A percentile compares a stretch with the other conserved stretches of the same genome.
Conservation (phyloP, 2,797 vertebrate genomes). For the Anguilla pacifica region DNA sequence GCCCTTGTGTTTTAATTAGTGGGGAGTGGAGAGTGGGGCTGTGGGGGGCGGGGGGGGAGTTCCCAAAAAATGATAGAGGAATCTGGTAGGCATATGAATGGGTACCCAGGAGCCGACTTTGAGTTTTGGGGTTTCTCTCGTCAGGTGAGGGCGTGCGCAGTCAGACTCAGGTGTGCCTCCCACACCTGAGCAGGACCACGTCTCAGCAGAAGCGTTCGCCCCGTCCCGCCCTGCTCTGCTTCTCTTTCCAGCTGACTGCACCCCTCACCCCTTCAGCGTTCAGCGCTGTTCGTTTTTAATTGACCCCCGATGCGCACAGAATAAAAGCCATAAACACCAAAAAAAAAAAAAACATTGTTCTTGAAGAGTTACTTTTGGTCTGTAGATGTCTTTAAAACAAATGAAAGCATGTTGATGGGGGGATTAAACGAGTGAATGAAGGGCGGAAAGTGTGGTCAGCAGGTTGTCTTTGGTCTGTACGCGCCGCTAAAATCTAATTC, state of each 20-base stretch:
- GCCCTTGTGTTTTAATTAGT: neutral
- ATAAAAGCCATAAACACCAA: neutral
- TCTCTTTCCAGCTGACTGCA: neutral
- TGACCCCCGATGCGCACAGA: neutral
- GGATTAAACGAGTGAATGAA: neutral
- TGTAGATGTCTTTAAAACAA: neutral
- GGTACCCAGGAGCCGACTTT: neutral
- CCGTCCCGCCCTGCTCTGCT: no score
- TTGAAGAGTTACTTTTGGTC: neutral
- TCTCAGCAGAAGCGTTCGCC: no score
- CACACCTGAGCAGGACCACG: neutral
- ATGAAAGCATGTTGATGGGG: neutral
- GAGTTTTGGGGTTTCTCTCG: neutral
- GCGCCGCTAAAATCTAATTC: neutral
- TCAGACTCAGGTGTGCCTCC: neutral
- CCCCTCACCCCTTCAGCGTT: neutral
- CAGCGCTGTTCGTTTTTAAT: neutral
- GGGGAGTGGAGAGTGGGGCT: neutral
- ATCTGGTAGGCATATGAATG: neutral
- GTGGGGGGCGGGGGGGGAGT: neutral
- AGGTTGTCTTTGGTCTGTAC: neutral
- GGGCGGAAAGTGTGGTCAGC: neutral
- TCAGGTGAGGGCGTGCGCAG: neutral
- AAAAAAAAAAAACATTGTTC: neutral
- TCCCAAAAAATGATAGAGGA: neutral